Evolutionary conservation across 2,888 invertebrate species (phyloP).

Genomic region (Dasypogon diadema): DNA sequence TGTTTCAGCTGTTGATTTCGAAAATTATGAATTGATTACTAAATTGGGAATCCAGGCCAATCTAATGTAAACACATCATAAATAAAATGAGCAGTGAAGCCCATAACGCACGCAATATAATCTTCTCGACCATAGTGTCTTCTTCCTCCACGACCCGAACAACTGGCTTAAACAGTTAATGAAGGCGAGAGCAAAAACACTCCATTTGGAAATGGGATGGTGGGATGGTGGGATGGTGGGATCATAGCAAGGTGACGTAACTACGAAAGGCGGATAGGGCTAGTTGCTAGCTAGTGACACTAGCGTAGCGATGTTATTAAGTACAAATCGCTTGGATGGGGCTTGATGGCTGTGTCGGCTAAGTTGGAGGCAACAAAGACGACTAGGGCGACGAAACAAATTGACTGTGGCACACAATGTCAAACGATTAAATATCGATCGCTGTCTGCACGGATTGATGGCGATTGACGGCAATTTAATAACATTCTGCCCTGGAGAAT

Average conservation of each 20-base stretch:
- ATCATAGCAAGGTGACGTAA: slow-evolving; percentile 11
- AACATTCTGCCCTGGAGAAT: slow-evolving; percentile 9
- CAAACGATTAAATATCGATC: slow-evolving; percentile 36
- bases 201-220: neutral
- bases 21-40: slow-evolving; percentile 35
- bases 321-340: neutral
- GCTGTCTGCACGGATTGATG: slow-evolving; percentile 19
- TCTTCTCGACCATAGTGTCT: neutral
- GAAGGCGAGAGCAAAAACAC: slow-evolving; percentile 29
- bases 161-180: slow-evolving; percentile 23
- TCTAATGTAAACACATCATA: slow-evolving; percentile 41
- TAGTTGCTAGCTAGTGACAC: too few species aligned
- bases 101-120: slow-evolving; percentile 11
- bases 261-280: slow-evolving; percentile 1
- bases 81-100: slow-evolving; percentile 21
- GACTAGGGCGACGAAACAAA: slow-evolving; percentile 19
- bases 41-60: slow-evolving; percentile 35
- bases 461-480: slow-evolving; percentile 44
- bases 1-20: neutral
- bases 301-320: neutral
- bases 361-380: neutral
- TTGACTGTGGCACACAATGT: slow-evolving; percentile 19
- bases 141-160: slow-evolving; percentile 5
- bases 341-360: neutral
- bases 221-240: neutral